Conservation (phyloP, 2,888 invertebrate genomes). For the Diloba caeruleocephala region DNA sequence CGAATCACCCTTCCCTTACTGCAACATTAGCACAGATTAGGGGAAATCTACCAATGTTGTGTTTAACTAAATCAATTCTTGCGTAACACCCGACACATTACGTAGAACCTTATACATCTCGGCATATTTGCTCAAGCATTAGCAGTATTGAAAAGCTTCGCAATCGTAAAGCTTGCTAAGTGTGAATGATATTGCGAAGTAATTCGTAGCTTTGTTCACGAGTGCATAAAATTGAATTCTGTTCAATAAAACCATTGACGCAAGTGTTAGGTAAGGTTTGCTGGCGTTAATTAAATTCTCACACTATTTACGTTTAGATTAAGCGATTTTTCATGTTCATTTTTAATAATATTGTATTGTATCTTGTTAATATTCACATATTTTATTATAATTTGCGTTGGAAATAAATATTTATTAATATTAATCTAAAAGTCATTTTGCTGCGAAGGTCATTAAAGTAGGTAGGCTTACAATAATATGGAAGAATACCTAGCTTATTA, state of each 20-base stretch:
- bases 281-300: slow-evolving; percentile 60
- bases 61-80: slow-evolving; percentile 53
- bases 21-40: slow-evolving; percentile 75
- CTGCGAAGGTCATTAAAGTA: no score
- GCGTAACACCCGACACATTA: slow-evolving; percentile 56
- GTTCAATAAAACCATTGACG: slow-evolving; percentile 63
- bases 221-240: slow-evolving; percentile 73
- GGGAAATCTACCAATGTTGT: slow-evolving; percentile 59
- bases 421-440: no score
- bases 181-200: slow-evolving; percentile 55
- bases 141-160: slow-evolving; percentile 54
- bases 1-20: slow-evolving; percentile 72
- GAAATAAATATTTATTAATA: no score
- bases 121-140: slow-evolving; percentile 48
- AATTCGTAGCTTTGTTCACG: slow-evolving; percentile 42
- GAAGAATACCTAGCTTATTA: no score
- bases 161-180: slow-evolving; percentile 43
- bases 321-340: slow-evolving; percentile 23
- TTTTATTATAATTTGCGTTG: no score
- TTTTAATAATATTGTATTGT: slow-evolving; percentile 6
- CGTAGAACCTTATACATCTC: slow-evolving; percentile 39
- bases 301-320: slow-evolving; percentile 49
- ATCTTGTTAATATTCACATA: no score
- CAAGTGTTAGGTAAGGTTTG: slow-evolving; percentile 49
- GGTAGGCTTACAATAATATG: no score